These are phyloP conservation scores for Oncorhynchus tshawytscha DNA, from an alignment of 2,113 vertebrate species.

Conservation along the genomic window DNA sequence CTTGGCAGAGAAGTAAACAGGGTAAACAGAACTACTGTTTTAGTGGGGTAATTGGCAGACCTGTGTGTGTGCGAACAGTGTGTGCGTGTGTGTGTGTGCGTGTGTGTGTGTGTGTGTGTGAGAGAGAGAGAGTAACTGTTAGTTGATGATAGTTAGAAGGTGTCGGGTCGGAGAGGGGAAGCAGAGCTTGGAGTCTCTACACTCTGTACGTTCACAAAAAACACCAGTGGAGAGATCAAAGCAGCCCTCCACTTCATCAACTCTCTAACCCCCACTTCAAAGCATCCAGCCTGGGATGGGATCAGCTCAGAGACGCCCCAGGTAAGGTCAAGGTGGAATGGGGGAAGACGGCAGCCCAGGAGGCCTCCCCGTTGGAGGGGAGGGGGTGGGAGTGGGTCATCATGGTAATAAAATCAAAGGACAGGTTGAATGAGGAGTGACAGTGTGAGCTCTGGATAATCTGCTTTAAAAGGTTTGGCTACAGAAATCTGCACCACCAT, in stretches of 20 bases:
- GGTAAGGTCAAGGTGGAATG: slow-evolving; percentile 12
- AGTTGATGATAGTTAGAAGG: neutral
- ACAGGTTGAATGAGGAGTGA: too few species aligned
- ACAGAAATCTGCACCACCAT: too few species aligned
- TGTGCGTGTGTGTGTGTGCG: neutral
- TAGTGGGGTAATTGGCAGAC: slow-evolving; percentile 11
- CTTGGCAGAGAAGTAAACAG: slow-evolving; percentile 6
- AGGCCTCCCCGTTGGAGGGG: too few species aligned
- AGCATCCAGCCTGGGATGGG: slow-evolving; percentile 13
- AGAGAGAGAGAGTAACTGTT: neutral
- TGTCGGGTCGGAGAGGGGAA: neutral
- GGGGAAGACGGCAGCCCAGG: too few species aligned
- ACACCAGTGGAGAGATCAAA: slow-evolving; percentile 20
- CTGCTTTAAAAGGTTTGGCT: too few species aligned
- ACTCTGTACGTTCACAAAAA: too few species aligned
- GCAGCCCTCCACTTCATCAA: slow-evolving; percentile 18
- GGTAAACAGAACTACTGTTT: neutral
- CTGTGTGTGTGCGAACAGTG: neutral
- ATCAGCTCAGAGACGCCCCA: neutral
- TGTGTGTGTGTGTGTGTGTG: too few species aligned
- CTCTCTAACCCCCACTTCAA: slow-evolving; percentile 36
- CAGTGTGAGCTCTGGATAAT: too few species aligned
- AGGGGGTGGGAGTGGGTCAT: too few species aligned
- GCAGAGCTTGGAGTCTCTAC: neutral
- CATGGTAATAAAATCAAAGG: too few species aligned